Percentiles rank a stretch among this genome's conserved stretches.
Evolutionary conservation across 2,797 vertebrate species (phyloP).

Genomic region (Falco cherrug): DNA sequence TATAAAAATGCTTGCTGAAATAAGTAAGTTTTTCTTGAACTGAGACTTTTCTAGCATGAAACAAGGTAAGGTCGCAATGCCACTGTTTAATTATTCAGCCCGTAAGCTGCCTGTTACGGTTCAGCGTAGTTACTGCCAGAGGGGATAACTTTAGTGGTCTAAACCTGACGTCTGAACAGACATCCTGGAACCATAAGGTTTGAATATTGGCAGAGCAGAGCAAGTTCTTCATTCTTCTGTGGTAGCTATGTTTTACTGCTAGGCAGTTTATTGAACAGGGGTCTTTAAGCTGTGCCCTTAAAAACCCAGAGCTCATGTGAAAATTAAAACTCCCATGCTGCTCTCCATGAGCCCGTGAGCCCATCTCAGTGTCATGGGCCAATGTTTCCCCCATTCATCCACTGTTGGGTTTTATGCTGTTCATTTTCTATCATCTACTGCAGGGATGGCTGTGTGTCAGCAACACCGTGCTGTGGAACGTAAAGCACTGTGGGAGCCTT

Average conservation of each 20-base stretch:
- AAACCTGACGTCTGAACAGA: constrained; percentile 26
- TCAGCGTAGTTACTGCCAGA: background rate
- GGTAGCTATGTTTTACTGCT: background rate
- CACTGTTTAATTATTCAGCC: constrained; percentile 44
- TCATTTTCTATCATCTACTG: background rate
- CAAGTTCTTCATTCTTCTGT: constrained; percentile 10
- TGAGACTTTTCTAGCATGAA: constrained; percentile 44
- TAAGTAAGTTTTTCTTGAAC: constrained; percentile 29
- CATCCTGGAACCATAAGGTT: constrained; percentile 23
- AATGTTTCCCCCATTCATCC: background rate
- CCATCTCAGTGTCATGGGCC: background rate
- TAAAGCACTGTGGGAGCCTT: background rate
- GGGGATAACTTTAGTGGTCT: background rate
- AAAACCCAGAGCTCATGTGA: background rate
- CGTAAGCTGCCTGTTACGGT: constrained; percentile 52
- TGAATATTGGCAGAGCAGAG: constrained; percentile 10
- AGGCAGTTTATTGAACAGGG: background rate
- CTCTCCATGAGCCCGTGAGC: background rate
- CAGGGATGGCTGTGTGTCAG: background rate
- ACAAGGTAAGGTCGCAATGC: background rate
- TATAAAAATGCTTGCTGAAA: background rate
- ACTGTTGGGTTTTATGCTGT: background rate
- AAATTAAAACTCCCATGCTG: background rate
- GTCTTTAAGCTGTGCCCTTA: background rate
- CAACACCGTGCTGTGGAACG: background rate